Conservation (phyloP, 1,140 invertebrate genomes). For the Schlechtendalia chinensis region DNA sequence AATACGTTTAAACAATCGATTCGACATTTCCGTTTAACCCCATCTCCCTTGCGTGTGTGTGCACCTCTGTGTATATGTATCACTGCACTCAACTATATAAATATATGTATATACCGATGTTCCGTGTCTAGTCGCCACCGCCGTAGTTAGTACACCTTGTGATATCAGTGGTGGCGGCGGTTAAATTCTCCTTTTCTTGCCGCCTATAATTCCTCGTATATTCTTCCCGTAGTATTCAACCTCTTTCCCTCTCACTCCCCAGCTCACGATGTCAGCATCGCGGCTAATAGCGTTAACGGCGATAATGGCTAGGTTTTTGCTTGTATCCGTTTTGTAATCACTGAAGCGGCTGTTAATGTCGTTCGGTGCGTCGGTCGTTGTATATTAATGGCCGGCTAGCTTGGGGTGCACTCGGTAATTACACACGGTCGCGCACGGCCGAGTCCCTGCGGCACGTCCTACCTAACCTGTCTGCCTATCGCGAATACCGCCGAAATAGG, state of each 20-base stretch:
- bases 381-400: slow-evolving; percentile 26
- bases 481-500: background rate
- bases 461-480: no score
- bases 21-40: background rate
- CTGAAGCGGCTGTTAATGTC: slow-evolving; percentile 45
- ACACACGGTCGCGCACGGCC: slow-evolving; percentile 38
- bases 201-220: no score
- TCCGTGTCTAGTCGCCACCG: no score
- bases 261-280: slow-evolving; percentile 23
- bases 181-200: background rate
- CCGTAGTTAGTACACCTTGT: background rate
- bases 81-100: background rate
- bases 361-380: slow-evolving; percentile 29
- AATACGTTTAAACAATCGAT: slow-evolving; percentile 6
- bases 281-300: slow-evolving; percentile 35
- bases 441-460: background rate
- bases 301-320: slow-evolving; percentile 48
- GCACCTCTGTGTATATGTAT: background rate
- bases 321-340: slow-evolving; percentile 49
- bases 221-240: no score
- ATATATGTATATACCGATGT: no score
- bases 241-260: no score
- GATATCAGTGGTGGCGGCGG: background rate
- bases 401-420: slow-evolving; percentile 14
- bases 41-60: background rate